Base-by-base conservation (phyloP, 1,140 invertebrate genomes). In the Zelostemma sp. region DNA sequence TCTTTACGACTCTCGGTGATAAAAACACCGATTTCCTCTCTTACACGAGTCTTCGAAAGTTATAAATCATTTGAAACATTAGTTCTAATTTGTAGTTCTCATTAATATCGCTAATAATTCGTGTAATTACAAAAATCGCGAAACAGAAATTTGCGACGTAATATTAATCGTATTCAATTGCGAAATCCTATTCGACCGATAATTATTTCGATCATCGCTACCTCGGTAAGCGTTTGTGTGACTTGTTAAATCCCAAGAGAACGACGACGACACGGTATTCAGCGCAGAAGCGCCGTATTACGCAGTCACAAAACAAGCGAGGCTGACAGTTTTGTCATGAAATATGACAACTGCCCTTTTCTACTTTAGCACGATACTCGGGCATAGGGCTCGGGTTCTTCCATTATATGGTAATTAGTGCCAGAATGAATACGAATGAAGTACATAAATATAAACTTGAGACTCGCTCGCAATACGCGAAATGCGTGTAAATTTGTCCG, bases 401-500 rank as follows among this genome's bases (percentile, higher is more conserved):
- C 46, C 66, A 63, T 68, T 66, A 74, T 68, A 73, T 71, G 72
- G 59, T 73, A 74, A 75, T 77, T 75, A 77, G 65, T 59, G 28
- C 61, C 56, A 49, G 60, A 74, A 77, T 75, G 62, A 74, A 77
- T 75, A 59, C 68, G 68, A 74, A 77, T 71, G 72, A 49, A 61
- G 19, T 46, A 57, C 68, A 61, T 66, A 16, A 63, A 57, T 64
- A 61, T 66, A 16, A 63, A 63, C 14, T 38, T 46, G 19, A 41
- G 45, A 65, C 47, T 46, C 21, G 35, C 47, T 33, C 19, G 31
- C 31, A 31, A 43, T 46, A 61, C 19, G 41, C 16, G 19, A 46
- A 46, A 57, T 33, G 53, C 58, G 38, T 45, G 15, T 12, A 19
- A 15, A 6, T 14, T 28, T 51, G 9, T 12, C 35, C 3, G 3